Conservation (phyloP, 1,140 invertebrate genomes). For the Drosophila cardini region DNA sequence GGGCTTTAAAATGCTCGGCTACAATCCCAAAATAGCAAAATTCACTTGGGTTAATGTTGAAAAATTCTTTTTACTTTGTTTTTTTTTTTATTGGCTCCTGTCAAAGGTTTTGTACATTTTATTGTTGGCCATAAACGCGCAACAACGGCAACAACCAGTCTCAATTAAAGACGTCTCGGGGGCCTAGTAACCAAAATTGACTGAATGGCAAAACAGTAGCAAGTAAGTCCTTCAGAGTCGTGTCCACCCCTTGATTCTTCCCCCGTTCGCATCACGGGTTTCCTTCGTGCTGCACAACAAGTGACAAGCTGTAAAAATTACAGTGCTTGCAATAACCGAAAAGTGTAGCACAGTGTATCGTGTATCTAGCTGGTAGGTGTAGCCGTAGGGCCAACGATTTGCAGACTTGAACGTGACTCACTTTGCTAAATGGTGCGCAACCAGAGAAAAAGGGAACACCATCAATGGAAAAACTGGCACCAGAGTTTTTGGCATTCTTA, state of each 20-base stretch:
- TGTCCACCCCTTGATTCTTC: no score
- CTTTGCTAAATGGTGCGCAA: conserved; percentile 79
- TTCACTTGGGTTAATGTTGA: conserved; percentile 41
- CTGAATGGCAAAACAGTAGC: conserved; percentile 56
- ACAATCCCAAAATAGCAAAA: conserved; percentile 32
- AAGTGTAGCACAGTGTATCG: conserved; percentile 67
- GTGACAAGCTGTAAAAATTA: conserved; percentile 81
- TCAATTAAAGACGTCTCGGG: conserved; percentile 79
- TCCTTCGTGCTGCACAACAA: conserved; percentile 50
- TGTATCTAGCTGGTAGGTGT: conserved; percentile 47
- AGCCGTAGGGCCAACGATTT: conserved; percentile 72
- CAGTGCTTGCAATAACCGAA: conserved; percentile 65
- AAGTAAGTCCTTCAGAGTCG: background rate
- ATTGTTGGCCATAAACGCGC: conserved; percentile 73
- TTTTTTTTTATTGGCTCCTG: conserved; percentile 71
- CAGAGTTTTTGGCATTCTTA: conserved; percentile 2
- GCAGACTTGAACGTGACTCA: conserved; percentile 80
- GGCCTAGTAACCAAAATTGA: conserved; percentile 79
- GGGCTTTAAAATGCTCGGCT: conserved; percentile 45
- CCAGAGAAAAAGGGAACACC: conserved; percentile 43
- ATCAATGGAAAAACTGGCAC: conserved; percentile 24
- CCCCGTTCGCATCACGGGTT: background rate
- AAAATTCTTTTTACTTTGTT: no score
- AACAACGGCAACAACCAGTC: conserved; percentile 54
- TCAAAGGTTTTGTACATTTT: conserved; percentile 79